Conservation (phyloP, 2,797 vertebrate species). For the Micromesistius poutassou region DNA sequence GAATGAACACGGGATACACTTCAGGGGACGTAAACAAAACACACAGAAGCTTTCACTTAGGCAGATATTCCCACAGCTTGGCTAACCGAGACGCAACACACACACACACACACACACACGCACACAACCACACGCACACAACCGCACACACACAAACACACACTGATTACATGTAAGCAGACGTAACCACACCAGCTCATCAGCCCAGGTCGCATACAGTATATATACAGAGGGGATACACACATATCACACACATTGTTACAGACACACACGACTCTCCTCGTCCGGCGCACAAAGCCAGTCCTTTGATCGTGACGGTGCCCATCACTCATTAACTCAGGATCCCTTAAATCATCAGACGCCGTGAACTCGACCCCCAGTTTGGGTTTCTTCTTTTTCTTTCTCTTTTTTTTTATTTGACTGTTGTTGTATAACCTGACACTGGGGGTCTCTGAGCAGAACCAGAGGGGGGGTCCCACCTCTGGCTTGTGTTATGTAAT, state of each 20-base stretch:
- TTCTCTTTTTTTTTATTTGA: constrained; percentile 3
- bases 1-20: not conserved
- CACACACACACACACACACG: not conserved
- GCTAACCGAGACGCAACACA: not conserved
- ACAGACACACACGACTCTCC: not conserved
- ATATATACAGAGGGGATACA: not conserved
- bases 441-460: constrained; percentile 48
- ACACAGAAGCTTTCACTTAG: not conserved
- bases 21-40: not conserved
- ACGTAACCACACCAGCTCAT: constrained; percentile 5
- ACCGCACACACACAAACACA: constrained; percentile 4
- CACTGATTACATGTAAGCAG: constrained; percentile 6
- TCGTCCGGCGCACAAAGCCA: constrained; percentile 11
- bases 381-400: constrained; percentile 35
- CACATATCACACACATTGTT: not conserved
- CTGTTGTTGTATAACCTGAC: constrained; percentile 39
- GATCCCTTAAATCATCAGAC: constrained; percentile 40
- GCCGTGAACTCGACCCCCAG: constrained; percentile 31
- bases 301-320: constrained; percentile 24
- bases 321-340: constrained; percentile 32
- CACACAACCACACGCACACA: not conserved
- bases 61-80: not conserved
- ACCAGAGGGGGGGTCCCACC: constrained; percentile 54
- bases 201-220: not conserved
- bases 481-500: constrained; percentile 73